phyloP scores from a whole-genome alignment of 2,888 invertebrate genomes.

The Bellardia bayeri region DNA sequence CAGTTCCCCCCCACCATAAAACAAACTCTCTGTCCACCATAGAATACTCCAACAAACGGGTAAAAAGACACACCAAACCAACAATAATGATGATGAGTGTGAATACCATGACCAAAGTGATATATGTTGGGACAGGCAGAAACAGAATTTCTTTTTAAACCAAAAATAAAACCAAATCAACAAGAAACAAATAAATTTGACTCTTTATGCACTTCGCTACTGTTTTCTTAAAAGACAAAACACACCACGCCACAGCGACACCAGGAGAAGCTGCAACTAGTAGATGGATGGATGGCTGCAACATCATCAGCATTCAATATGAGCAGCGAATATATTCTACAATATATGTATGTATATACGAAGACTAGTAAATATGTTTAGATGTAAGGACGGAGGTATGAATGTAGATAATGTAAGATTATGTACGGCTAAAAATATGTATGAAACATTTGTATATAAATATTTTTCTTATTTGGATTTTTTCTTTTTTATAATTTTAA shows the following conservation, averaged over 20 bases:
- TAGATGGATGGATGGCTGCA: slow-evolving; percentile 11
- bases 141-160: slow-evolving; percentile 48
- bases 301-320: slow-evolving; percentile 11
- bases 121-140: slow-evolving; percentile 56
- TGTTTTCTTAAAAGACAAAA: slow-evolving; percentile 38
- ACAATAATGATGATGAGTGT: slow-evolving; percentile 67
- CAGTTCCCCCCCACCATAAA: background rate
- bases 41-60: background rate
- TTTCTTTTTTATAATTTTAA: background rate
- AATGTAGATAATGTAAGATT: slow-evolving; percentile 33
- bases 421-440: slow-evolving; percentile 45
- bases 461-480: slow-evolving; percentile 48
- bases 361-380: background rate
- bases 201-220: slow-evolving; percentile 58
- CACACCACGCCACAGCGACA: slow-evolving; percentile 16
- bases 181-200: slow-evolving; percentile 62
- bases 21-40: background rate
- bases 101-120: slow-evolving; percentile 71
- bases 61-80: slow-evolving; percentile 9
- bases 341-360: background rate
- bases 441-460: slow-evolving; percentile 32
- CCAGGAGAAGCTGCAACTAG: slow-evolving; percentile 24
- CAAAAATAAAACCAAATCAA: slow-evolving; percentile 40
- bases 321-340: slow-evolving; percentile 1
- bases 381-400: background rate